Base-by-base conservation (phyloP, 2,113 vertebrate genomes). In the Illadopsis cleaveri region DNA sequence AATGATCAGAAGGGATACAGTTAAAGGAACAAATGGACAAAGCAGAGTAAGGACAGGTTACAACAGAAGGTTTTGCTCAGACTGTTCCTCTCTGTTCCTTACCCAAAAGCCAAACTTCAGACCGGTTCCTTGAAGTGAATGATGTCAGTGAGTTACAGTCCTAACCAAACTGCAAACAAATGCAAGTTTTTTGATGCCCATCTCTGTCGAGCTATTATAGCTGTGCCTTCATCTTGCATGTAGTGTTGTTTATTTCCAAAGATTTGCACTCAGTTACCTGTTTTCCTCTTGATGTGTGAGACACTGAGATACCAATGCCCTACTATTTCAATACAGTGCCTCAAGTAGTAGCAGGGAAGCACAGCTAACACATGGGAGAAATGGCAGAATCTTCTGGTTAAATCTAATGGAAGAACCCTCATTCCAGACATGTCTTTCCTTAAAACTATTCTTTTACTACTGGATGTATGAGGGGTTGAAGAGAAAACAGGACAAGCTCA, bases 391-490 rank as follows among this genome's bases (percentile, higher is more conserved):
- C 15, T 37, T 44, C 66, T n/a, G 35, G 12, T 27, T 61, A 66
- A 80, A 53, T 6, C 20, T 33, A 45, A 44, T 0, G 6, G 27
- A 69, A 61, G 12, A 75, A 40, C 12, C 31, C 18, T 42, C 16
- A 48, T 13, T 10, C 11, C 84, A 69, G 28, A 53, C 5, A 38
- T 7, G 15, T 50, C 31, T 35, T 58, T 33, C 62, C 17, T 68
- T 71, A 54, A 75, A 77, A n/a, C 3, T 24, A 48, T 20, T 50
- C 25, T 78, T 77, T 57, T 73, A 61, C 37, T 82, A 79, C 13
- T 0, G 0, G 14, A 66, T 1, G 4, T 24, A 45, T 42, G 6
- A 2, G 2, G 8, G 15, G 11, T 30, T 53, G 37, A 82, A 88
- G 15, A 76, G 30, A 71, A 90, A 76, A 72, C 1, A 70, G 33